These are phyloP conservation scores for Unio delphinus DNA, from an alignment of 2,888 invertebrate species.

Conservation along the genomic window DNA sequence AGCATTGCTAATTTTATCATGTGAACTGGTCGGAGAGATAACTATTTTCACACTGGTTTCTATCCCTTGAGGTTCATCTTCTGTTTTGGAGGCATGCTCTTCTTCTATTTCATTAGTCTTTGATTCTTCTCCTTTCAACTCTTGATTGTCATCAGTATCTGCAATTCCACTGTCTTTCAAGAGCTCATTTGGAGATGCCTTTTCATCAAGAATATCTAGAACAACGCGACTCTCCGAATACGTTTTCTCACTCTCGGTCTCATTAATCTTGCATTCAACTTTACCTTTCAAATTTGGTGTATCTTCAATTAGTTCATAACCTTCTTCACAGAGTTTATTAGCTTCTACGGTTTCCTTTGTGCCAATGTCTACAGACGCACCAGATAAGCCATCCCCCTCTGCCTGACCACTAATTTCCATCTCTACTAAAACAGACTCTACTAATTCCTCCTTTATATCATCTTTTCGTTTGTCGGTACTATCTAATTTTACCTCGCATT, in stretches of 20 bases:
- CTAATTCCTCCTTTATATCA: background rate
- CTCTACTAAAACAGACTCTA: background rate
- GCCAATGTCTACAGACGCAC: constrained; percentile 4
- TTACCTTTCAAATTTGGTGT: background rate
- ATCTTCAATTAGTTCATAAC: constrained; percentile 3
- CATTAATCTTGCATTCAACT: no score
- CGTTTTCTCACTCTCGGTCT: no score
- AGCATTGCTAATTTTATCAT: no score
- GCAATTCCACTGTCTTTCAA: no score
- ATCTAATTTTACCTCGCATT: background rate
- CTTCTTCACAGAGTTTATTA: background rate
- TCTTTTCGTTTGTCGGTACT: background rate
- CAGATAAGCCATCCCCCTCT: constrained; percentile 3
- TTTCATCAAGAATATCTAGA: no score
- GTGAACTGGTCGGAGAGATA: no score
- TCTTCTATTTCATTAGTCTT: background rate
- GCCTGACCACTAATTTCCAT: background rate
- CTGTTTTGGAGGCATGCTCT: background rate
- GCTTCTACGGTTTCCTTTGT: constrained; percentile 1
- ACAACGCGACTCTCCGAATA: no score
- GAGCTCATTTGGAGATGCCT: no score
- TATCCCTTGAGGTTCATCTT: background rate
- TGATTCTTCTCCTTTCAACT: constrained; percentile 5
- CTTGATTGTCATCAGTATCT: background rate
- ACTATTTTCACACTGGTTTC: no score